Conservation (phyloP, 1,140 invertebrate genomes). For the Phenacoccus solenopsis region DNA sequence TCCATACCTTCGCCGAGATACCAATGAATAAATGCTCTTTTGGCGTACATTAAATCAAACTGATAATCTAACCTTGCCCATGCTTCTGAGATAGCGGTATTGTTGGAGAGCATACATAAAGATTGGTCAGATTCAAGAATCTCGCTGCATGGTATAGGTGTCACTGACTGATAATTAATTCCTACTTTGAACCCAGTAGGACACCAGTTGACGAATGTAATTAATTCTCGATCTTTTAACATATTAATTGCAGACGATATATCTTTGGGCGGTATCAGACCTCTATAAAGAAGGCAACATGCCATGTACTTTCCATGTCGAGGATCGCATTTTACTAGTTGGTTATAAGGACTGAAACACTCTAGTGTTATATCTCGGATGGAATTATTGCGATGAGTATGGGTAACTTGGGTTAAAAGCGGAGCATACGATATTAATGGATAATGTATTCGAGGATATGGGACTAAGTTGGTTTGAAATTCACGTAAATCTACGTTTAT, state of each 20-base stretch:
- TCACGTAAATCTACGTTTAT: slow-evolving; percentile 53
- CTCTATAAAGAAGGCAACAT: slow-evolving; percentile 43
- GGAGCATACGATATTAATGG: slow-evolving; percentile 26
- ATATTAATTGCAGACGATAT: slow-evolving; percentile 44
- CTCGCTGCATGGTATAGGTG: slow-evolving; percentile 43
- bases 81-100: slow-evolving; percentile 59
- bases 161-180: slow-evolving; percentile 36
- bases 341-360: slow-evolving; percentile 37
- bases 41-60: slow-evolving; percentile 68
- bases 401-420: slow-evolving; percentile 40
- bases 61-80: slow-evolving; percentile 62
- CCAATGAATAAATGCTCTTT: slow-evolving; percentile 67
- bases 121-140: slow-evolving; percentile 39
- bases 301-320: slow-evolving; percentile 40
- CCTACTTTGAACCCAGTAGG: slow-evolving; percentile 38
- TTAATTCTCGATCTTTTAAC: slow-evolving; percentile 27
- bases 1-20: slow-evolving; percentile 63
- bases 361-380: slow-evolving; percentile 37
- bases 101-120: slow-evolving; percentile 46
- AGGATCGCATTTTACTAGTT: slow-evolving; percentile 45
- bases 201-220: slow-evolving; percentile 45
- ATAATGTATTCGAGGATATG: slow-evolving; percentile 41
- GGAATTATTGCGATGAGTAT: slow-evolving; percentile 39
- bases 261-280: slow-evolving; percentile 43
- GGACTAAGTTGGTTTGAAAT: slow-evolving; percentile 54